Percentiles rank a stretch among this genome's conserved stretches.
Conservation (phyloP, 2,113 vertebrate species). For the Sprattus sprattus region DNA sequence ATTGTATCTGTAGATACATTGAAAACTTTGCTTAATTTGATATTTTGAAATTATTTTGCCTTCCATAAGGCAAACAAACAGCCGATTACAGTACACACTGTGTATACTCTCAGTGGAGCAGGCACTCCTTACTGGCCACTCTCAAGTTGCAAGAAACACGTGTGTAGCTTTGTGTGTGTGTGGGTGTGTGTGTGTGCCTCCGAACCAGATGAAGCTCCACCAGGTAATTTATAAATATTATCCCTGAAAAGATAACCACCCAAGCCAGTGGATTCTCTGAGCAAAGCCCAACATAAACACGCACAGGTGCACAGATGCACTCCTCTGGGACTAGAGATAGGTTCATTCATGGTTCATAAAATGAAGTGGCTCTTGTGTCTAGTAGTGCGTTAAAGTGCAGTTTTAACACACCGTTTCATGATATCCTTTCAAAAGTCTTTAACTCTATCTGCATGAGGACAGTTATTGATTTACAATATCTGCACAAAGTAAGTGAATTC, state of each 20-base stretch:
- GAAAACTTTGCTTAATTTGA: neutral
- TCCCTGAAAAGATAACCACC: conserved; percentile 5
- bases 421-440: neutral
- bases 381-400: neutral
- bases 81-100: neutral
- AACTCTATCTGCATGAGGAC: neutral
- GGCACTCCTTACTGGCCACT: neutral
- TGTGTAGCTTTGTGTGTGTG: neutral
- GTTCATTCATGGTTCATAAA: conserved; percentile 9
- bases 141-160: neutral
- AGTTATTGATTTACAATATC: neutral
- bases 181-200: neutral
- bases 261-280: neutral
- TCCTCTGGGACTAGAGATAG: neutral
- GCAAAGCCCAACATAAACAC: neutral
- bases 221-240: conserved; percentile 9
- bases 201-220: neutral
- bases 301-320: conserved; percentile 17
- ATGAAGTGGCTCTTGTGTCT: neutral
- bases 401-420: neutral
- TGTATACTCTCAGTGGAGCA: neutral
- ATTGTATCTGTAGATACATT: neutral
- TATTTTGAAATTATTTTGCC: neutral
- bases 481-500: neutral
- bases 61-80: neutral